phyloP scores from a whole-genome alignment of 2,113 vertebrate genomes.

The Saccopteryx bilineata region DNA sequence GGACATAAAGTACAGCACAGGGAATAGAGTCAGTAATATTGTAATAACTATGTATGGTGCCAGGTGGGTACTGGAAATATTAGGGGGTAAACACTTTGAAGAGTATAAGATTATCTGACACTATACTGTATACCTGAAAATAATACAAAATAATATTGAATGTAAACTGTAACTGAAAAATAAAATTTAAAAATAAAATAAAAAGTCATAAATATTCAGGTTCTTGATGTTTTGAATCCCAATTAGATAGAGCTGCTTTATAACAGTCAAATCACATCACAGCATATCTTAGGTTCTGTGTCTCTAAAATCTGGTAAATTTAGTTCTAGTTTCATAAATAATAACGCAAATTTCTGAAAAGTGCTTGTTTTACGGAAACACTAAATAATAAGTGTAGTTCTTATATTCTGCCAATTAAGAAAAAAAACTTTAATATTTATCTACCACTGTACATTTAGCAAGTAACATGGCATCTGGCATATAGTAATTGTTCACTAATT shows the following conservation, averaged over 20 bases:
- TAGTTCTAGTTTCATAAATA: conserved; percentile 55
- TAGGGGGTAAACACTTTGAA: background rate
- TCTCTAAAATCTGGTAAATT: conserved; percentile 45
- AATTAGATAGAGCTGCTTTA: background rate
- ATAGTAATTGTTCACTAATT: background rate
- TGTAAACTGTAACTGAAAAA: background rate
- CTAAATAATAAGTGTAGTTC: conserved; percentile 42
- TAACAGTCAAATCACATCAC: background rate
- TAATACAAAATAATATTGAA: background rate
- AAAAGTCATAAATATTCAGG: conserved; percentile 39
- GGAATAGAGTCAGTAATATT: background rate
- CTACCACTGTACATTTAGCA: conserved; percentile 49
- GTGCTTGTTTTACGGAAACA: conserved; percentile 33
- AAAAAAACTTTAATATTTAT: conserved; percentile 32
- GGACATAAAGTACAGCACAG: background rate
- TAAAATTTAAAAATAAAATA: background rate
- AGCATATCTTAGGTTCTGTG: background rate
- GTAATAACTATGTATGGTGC: background rate
- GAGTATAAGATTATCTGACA: background rate
- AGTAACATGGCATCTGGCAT: background rate
- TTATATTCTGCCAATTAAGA: conserved; percentile 21
- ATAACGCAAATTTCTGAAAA: conserved; percentile 27
- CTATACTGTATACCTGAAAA: background rate
- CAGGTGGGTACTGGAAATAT: background rate
- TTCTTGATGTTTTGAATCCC: conserved; percentile 49